Evolutionary conservation across 2,888 invertebrate species (phyloP), one percentile per base, ranked within the genome.

Genomic region (Athalia rosae): DNA sequence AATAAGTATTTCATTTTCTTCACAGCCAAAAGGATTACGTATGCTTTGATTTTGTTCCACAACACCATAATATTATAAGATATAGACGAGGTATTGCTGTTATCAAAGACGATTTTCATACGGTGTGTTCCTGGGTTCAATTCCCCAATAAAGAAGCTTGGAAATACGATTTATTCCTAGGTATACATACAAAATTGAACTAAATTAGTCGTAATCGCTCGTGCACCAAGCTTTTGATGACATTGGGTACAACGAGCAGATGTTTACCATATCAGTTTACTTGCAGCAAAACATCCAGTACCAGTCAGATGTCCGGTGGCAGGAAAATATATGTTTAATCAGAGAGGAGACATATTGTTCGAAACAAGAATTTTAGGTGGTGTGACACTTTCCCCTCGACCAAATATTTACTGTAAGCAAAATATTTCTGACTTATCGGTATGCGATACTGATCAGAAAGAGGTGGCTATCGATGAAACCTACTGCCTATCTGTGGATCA

Each of bases 401-500:
- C 98, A 4, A 97, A 97, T 88, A 94, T 97, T 78, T 95, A 96
- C 87, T 99, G 99, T 88, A 96, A 97, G 90, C 93, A 97, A 85
- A 97, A 97, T 86, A 97, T 98, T 80, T 98, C 98, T 0, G 98
- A 99, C 90, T 95, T 99, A 87, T 97, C 98, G 0, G 98, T 98
- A 0, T 99, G 99, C 87, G 98, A 97, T 90, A 95, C 95, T 1
- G 98, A 99, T 87, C 97, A 98, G 89, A 98, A 98, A 88, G 97
- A 97, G 87, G 94, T 99, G 84, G 94, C 95, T 76, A 95, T 99
- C 73, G 99, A 99, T 90, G 98, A 98, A 85, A 98, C 97, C 83
- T 98, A 98, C 87, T 99, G 99, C 88, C 92, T 98, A 41, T 96
- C 98, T n/a, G 98, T 99, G 4, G 99, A 99, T 91, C 95, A 98